Conservation (phyloP, 2,113 vertebrate genomes). For the Bungarus multicinctus region DNA sequence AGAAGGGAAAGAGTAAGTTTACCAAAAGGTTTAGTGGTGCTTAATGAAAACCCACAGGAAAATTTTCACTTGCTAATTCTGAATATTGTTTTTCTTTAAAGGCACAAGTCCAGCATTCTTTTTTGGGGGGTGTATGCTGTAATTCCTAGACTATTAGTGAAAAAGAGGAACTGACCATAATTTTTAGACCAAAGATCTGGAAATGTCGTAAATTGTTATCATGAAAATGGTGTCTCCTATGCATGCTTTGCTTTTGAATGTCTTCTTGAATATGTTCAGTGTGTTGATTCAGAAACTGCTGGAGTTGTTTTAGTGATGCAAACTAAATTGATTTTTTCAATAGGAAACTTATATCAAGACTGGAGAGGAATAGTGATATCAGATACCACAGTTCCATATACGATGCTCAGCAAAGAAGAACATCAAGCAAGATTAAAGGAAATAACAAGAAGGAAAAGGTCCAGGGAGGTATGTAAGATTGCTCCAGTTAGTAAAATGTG, state of each 20-base stretch:
- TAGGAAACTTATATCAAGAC: conserved; percentile 35
- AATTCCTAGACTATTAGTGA: background rate
- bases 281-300: background rate
- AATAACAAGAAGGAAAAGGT: background rate
- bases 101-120: background rate
- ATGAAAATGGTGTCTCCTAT: background rate
- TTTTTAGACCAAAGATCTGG: background rate
- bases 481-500: background rate
- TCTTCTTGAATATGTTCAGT: background rate
- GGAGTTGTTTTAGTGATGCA: conserved; percentile 29
- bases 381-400: conserved; percentile 14
- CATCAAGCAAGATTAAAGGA: background rate
- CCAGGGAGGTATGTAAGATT: conserved; percentile 6
- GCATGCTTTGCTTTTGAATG: background rate
- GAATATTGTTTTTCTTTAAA: background rate
- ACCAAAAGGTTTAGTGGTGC: background rate
- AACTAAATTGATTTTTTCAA: conserved; percentile 35
- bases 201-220: background rate
- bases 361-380: conserved; percentile 41
- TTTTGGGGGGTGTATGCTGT: background rate
- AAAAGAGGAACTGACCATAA: background rate
- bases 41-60: background rate
- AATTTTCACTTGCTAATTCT: background rate
- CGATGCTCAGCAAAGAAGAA: background rate
- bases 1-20: background rate